Evolutionary conservation across 1,140 invertebrate genomes (phyloP), one percentile per base, ranked within the genome.

Genomic region (Maniola jurtina): DNA sequence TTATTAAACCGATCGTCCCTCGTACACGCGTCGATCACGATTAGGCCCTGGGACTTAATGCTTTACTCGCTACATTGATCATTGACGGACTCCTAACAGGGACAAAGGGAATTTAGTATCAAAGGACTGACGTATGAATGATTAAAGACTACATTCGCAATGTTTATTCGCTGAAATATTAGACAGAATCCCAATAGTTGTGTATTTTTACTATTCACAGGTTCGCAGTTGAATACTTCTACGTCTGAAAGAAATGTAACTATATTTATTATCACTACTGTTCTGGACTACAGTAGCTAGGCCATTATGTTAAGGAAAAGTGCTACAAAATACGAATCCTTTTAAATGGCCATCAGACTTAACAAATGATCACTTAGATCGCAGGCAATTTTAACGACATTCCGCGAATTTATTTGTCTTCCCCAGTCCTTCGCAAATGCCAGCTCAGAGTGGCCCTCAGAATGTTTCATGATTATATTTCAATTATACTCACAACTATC

Each of bases 1-100:
- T 68, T 63, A 63, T 63, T 63, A 63, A 61, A 65, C 45, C 11
- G 47, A 42, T 58, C 45, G 56, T 35, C 56, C 48, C 66, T 68
- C 61, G 54, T 48, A 68, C 61, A 63, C 16, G 60, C 25, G 56
- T 63, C 61, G 33, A 68, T 68, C 66, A 59, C 55, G 55, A 63
- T 63, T 63, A 63, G 38, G 36, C 10, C 52, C 36, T 11, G 42
- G 38, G 58, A 56, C 38, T 61, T 11, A 48, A 15, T n/a, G 55
- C 42, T 64, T 55, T 15, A 57, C 34, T 14, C 54, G 15, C 36
- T 35, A 57, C 36, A 25, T 35, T 64, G 33, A 57, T 47, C 40
- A 57, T 47, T 57, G 14, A 40, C 55, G 55, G 55, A 57, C 14
- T 57, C 10, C 35, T 57, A 34, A 57, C 55, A 57, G 10, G 35